Base-by-base conservation (phyloP, 2,797 vertebrate species). In the Rhabdomys pumilio region DNA sequence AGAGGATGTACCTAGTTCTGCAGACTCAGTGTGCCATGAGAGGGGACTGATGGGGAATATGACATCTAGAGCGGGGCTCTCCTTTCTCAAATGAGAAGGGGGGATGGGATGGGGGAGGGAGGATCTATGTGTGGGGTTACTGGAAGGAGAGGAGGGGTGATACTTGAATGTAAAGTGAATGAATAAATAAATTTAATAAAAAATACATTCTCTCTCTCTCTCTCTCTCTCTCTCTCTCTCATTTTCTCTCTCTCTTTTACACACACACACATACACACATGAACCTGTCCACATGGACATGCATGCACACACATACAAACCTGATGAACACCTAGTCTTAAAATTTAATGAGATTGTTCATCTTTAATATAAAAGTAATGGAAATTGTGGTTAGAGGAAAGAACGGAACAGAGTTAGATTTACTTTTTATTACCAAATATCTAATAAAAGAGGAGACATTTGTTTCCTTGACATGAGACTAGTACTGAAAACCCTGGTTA, bases 301-400 rank as follows among this genome's bases (percentile, higher is more conserved):
- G 44, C 6, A 13, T 50, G 47, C 11, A 69, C 14, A n/a, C 11
- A 69, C 20, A 69, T 69, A 96, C 94, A 97, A 97, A 85, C 53
- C 91, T 95, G 76, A 98, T 97, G 97, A 98, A 98, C 92, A 96
- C 97, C 97, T 96, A 61, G 95, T 97, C 98, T 98, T 98, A 98
- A 97, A 57, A 98, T 88, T 47, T 97, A 98, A 98, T 55, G 72
- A 81, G 67, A 93, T 97, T 96, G 96, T 96, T 98, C 96, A 98
- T 98, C 95, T 98, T 98, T 92, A 97, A 96, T 96, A 96, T 97
- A 98, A 98, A 98, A 96, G 96, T 98, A 98, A 94, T 97, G 96
- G 97, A 98, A 98, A 97, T 97, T 94, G 97, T 77, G 59, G 65
- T 77, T 61, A 50, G 88, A 98, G 97, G 96, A 97, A 98, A 98